Percentiles rank a stretch among this genome's conserved stretches.
Conservation (phyloP, 2,888 invertebrate genomes). For the Ennomos fuscantarius region DNA sequence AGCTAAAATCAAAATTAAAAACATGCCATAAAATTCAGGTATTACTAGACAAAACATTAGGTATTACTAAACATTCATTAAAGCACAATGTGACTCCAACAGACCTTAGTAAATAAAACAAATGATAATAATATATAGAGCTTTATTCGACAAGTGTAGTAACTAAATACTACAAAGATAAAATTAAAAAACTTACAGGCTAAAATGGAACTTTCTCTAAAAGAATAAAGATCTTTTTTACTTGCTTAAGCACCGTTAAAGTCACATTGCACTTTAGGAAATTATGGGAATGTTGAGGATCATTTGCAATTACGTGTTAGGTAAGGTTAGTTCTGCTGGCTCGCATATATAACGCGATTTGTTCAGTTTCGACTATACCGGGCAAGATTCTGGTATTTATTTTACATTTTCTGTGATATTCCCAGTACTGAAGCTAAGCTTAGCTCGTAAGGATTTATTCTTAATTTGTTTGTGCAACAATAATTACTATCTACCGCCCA, state of each 20-base stretch:
- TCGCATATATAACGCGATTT: neutral
- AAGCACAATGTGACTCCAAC: slow-evolving; percentile 58
- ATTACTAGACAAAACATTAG: slow-evolving; percentile 1
- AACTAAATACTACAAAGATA: slow-evolving; percentile 14
- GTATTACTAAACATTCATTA: neutral
- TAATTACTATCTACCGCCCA: too few relatives aligned
- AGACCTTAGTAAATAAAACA: slow-evolving; percentile 46
- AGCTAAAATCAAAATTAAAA: too few relatives aligned
- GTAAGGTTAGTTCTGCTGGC: neutral
- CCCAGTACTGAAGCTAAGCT: too few relatives aligned
- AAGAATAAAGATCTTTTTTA: slow-evolving; percentile 10
- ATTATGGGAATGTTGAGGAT: slow-evolving; percentile 1
- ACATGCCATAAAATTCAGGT: neutral
- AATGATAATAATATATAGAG: slow-evolving; percentile 35
- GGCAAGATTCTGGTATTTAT: too few relatives aligned
- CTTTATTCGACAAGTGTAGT: slow-evolving; percentile 36
- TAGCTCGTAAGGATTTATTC: too few relatives aligned
- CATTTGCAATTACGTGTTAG: neutral
- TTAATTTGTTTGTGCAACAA: too few relatives aligned
- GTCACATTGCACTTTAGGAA: slow-evolving; percentile 37
- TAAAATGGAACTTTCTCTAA: slow-evolving; percentile 16
- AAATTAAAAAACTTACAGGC: slow-evolving; percentile 19
- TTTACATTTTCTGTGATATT: too few relatives aligned
- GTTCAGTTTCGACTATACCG: too few relatives aligned
- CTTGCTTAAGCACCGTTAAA: slow-evolving; percentile 27